These are phyloP conservation scores for Epicauta chinensis DNA, from an alignment of 1,140 invertebrate genomes.

Conservation along the genomic window DNA sequence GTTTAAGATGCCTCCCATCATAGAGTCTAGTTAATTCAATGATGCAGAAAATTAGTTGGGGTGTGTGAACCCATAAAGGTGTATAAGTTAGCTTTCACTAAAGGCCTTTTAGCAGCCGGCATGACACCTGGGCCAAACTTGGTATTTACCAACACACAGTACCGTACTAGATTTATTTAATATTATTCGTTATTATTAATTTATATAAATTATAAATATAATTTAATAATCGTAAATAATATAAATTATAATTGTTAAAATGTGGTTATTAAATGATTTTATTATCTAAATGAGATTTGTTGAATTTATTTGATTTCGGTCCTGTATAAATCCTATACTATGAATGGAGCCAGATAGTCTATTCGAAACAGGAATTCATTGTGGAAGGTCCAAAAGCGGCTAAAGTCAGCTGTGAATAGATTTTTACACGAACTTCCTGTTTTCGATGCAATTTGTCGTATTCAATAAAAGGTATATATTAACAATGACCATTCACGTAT, in stretches of 20 bases:
- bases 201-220: no score
- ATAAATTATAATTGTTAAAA: no score
- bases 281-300: no score
- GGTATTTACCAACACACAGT: background rate
- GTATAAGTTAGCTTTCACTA: conserved; percentile 27
- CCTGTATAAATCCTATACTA: conserved; percentile 23
- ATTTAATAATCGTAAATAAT: no score
- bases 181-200: no score
- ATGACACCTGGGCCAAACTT: conserved; percentile 23
- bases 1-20: no score
- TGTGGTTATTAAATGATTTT: no score
- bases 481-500: conserved; percentile 38
- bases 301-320: background rate
- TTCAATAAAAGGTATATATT: conserved; percentile 32
- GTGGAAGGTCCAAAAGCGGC: conserved; percentile 31
- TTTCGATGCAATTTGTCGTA: conserved; percentile 43
- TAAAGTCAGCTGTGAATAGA: conserved; percentile 38
- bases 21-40: conserved; percentile 29
- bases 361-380: conserved; percentile 36
- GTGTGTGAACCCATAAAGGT: conserved; percentile 31
- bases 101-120: conserved; percentile 35
- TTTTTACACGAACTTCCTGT: conserved; percentile 42
- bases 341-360: conserved; percentile 33
- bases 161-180: no score
- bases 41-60: conserved; percentile 38